Conservation (phyloP, 2,113 vertebrate species). For the Pseudopodoces humilis region DNA sequence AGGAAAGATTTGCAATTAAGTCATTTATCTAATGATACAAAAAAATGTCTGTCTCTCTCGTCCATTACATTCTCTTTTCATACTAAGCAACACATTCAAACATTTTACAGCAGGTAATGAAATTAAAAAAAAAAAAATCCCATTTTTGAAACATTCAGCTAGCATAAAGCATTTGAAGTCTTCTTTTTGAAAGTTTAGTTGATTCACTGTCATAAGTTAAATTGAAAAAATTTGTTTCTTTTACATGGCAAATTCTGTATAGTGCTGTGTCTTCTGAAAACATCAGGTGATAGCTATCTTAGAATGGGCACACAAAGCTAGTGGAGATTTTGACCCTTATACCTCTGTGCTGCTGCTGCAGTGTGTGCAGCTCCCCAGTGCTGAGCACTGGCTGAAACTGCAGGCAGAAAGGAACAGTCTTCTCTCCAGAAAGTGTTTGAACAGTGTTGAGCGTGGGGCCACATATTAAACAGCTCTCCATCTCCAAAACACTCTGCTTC, state of each 20-base stretch:
- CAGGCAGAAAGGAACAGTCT: not conserved
- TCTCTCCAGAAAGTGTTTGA: not conserved
- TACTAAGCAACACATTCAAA: not conserved
- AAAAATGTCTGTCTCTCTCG: not conserved
- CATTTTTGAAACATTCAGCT: not conserved
- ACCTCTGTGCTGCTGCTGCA: not conserved
- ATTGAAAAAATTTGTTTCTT: not conserved
- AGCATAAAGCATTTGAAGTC: not conserved
- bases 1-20: not conserved
- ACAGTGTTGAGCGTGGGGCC: not conserved
- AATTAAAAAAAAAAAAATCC: not conserved
- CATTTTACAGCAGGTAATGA: not conserved
- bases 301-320: not conserved
- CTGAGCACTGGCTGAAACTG: not conserved
- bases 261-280: not conserved
- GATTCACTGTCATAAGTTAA: not conserved
- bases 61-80: not conserved
- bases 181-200: not conserved
- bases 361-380: not conserved
- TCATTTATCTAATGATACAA: not conserved
- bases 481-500: not conserved
- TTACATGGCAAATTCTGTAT: not conserved
- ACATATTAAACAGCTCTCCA: constrained; percentile 18
- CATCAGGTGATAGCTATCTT: not conserved
- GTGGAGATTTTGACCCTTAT: not conserved